These are phyloP conservation scores for Ochotona princeps DNA, from an alignment of 2,113 vertebrate genomes.

Conservation along the genomic window DNA sequence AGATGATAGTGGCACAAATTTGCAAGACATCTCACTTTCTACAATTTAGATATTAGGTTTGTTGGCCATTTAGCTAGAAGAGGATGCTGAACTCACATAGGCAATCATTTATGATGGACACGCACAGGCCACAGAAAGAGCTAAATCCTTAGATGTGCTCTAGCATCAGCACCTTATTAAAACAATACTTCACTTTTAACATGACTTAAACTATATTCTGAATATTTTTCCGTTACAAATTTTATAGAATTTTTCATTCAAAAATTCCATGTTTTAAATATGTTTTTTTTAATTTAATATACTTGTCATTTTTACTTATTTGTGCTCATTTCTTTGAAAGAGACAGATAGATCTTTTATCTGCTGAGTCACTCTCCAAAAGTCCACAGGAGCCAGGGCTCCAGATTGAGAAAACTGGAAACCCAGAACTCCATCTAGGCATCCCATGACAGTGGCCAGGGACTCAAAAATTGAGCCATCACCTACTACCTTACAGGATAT, in stretches of 20 bases:
- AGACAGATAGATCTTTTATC: too few species aligned
- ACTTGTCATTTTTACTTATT: too few species aligned
- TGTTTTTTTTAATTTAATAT: not conserved
- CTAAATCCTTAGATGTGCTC: not conserved
- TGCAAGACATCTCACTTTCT: not conserved
- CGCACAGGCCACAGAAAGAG: not conserved
- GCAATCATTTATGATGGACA: not conserved
- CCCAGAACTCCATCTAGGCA: too few species aligned
- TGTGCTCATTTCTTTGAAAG: too few species aligned
- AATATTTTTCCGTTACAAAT: not conserved
- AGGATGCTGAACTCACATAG: not conserved
- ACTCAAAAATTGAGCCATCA: too few species aligned
- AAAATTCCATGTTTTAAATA: slow-evolving; percentile 13
- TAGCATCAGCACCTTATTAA: not conserved
- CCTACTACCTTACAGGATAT: too few species aligned
- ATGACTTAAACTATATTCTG: not conserved
- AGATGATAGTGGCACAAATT: slow-evolving; percentile 45
- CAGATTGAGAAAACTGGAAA: too few species aligned
- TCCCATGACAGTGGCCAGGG: too few species aligned
- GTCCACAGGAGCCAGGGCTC: too few species aligned
- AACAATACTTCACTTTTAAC: not conserved
- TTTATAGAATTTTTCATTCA: not conserved
- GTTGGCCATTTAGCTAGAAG: not conserved
- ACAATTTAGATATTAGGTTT: not conserved
- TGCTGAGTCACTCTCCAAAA: too few species aligned